phyloP scores from a whole-genome alignment of 2,113 vertebrate genomes.

The Otus sunia region DNA sequence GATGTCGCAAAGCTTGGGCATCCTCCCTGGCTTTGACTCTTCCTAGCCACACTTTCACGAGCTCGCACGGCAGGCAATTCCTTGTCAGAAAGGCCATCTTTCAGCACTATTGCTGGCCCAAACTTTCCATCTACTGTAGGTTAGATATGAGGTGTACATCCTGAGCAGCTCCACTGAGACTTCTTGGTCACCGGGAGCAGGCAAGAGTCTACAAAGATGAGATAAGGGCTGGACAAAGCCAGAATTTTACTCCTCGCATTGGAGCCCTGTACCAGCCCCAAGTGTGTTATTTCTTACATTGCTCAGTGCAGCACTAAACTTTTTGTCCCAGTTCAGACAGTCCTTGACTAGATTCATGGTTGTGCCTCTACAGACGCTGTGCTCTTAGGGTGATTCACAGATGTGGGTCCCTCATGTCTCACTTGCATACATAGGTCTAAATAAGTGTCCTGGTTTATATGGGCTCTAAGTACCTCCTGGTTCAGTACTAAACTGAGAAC shows the following conservation, averaged over 20 bases:
- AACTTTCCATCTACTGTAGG: neutral
- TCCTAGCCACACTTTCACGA: neutral
- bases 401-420: neutral
- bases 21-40: neutral
- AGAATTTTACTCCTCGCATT: neutral
- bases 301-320: accelerated
- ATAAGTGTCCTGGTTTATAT: neutral
- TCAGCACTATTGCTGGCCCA: neutral
- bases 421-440: neutral
- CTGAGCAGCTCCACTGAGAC: neutral
- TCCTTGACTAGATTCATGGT: neutral
- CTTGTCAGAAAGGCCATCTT: neutral
- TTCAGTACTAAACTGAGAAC: neutral
- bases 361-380: neutral
- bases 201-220: neutral
- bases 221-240: neutral
- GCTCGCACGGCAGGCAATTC: neutral
- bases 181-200: neutral
- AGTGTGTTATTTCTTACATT: neutral
- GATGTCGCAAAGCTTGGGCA: neutral
- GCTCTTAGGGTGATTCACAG: neutral
- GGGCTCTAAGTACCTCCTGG: neutral
- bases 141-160: accelerated
- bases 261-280: accelerated
- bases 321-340: neutral